phyloP scores from a whole-genome alignment of 2,113 vertebrate species.

The Erinaceus europaeus region DNA sequence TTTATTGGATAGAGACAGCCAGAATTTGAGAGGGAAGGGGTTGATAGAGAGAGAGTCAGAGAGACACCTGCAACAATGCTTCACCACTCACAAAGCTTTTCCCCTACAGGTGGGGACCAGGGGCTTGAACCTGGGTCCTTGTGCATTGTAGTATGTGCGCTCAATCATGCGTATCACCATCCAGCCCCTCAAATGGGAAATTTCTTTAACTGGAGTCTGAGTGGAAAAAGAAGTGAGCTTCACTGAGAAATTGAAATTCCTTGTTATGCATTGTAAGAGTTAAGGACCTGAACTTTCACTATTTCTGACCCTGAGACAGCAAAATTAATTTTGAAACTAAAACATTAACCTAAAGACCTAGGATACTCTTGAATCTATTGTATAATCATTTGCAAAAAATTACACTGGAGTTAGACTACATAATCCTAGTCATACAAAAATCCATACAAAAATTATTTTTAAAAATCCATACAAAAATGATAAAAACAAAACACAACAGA shows the following conservation, averaged over 20 bases:
- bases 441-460: not conserved
- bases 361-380: not conserved
- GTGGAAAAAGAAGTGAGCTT: slow-evolving; percentile 4
- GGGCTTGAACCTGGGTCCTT: no score
- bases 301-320: not conserved
- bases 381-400: slow-evolving; percentile 21
- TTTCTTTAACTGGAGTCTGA: not conserved
- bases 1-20: no score
- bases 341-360: not conserved
- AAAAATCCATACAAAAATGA: not conserved
- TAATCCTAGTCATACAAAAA: not conserved
- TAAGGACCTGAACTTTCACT: not conserved
- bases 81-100: no score
- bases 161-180: no score
- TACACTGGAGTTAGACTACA: not conserved
- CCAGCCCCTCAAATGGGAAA: no score
- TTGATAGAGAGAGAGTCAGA: no score
- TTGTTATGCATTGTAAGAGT: not conserved
- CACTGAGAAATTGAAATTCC: slow-evolving; percentile 5
- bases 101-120: no score
- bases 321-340: not conserved
- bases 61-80: no score
- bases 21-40: no score
- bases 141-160: no score
- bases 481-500: no score